A percentile compares a stretch with the other conserved stretches of the same genome.
Evolutionary conservation across 2,113 vertebrate species (phyloP).

Genomic region (Aldabrachelys gigantea): DNA sequence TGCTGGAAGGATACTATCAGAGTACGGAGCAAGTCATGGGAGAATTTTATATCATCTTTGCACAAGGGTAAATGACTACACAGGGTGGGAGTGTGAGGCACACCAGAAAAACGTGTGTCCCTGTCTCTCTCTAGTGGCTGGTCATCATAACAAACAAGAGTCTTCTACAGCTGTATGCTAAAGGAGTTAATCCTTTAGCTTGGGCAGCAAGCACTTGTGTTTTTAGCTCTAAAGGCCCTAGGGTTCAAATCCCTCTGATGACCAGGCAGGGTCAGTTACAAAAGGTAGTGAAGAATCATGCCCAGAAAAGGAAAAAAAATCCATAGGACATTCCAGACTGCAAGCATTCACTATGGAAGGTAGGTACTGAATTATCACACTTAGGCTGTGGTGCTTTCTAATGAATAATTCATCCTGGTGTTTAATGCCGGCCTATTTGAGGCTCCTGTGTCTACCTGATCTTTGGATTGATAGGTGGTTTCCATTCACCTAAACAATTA

Average conservation of each 20-base stretch:
- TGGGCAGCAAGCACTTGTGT: neutral
- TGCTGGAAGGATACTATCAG: neutral
- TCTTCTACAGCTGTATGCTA: neutral
- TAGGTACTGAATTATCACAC: neutral
- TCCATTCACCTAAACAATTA: neutral
- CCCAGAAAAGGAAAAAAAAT: neutral
- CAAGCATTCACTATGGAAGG: neutral
- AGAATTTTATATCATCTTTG: neutral
- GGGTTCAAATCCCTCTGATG: neutral
- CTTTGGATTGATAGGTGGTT: conserved; percentile 2
- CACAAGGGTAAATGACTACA: neutral
- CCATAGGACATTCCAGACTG: neutral
- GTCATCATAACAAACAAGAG: neutral
- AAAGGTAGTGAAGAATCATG: too few relatives aligned
- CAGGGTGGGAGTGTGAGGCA: neutral
- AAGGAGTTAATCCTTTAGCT: neutral
- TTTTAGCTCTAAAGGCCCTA: neutral
- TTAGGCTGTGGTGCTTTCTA: neutral
- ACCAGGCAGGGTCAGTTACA: neutral
- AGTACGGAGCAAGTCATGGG: neutral
- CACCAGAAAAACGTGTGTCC: neutral
- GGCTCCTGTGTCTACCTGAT: neutral
- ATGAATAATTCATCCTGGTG: neutral
- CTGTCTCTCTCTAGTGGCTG: neutral
- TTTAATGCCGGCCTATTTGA: neutral